These are phyloP conservation scores for Oryzias curvinotus DNA, from an alignment of 2,113 vertebrate genomes.

Conservation along the genomic window DNA sequence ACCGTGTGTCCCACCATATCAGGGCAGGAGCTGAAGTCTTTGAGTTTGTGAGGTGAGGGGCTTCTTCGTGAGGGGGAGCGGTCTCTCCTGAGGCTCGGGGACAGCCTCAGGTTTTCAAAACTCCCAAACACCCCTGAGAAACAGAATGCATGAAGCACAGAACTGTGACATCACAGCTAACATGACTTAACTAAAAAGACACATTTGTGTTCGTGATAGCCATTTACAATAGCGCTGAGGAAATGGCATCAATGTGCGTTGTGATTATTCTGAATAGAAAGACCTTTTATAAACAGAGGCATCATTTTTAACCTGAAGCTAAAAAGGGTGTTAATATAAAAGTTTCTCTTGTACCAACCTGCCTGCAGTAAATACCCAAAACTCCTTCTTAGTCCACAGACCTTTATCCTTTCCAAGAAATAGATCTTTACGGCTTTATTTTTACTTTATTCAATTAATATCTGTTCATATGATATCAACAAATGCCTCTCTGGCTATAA, in stretches of 20 bases:
- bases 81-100: conserved; percentile 20
- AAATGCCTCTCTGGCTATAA: too few relatives aligned
- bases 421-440: not conserved
- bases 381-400: not conserved
- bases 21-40: conserved; percentile 65
- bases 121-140: conserved; percentile 31
- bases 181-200: not conserved
- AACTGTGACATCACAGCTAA: not conserved
- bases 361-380: not conserved
- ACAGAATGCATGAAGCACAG: not conserved
- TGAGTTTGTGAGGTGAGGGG: conserved; percentile 29
- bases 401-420: not conserved
- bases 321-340: not conserved
- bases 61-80: conserved; percentile 30
- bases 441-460: too few relatives aligned
- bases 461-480: too few relatives aligned
- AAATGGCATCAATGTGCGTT: not conserved
- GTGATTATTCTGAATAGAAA: not conserved
- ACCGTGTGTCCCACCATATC: conserved; percentile 77
- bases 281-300: not conserved
- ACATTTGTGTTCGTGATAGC: not conserved
- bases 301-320: not conserved
- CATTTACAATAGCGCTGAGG: not conserved
- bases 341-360: not conserved
- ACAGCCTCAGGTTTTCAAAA: conserved; percentile 29